Evolutionary conservation across 2,113 vertebrate species (phyloP).

Genomic region (Mesembrinibis cayennensis): DNA sequence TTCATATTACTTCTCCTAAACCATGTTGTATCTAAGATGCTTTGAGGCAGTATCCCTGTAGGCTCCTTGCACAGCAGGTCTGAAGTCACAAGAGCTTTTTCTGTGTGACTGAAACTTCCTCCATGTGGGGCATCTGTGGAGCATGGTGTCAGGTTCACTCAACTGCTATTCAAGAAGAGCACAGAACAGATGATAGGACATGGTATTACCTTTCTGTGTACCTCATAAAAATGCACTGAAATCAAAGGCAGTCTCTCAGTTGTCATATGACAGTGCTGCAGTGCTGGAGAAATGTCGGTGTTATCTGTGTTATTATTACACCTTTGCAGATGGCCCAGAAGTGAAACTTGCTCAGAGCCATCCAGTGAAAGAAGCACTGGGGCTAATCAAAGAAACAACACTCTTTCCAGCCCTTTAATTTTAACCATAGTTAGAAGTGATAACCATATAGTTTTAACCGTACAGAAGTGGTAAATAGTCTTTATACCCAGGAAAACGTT

Average conservation of each 20-base stretch:
- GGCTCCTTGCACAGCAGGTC: neutral
- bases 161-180: neutral
- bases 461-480: neutral
- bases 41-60: neutral
- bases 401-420: neutral
- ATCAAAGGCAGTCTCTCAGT: neutral
- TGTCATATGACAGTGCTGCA: neutral
- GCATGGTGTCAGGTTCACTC: neutral
- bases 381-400: neutral
- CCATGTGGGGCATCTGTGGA: neutral
- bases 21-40: neutral
- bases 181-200: neutral
- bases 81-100: neutral
- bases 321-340: neutral
- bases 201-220: neutral
- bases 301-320: neutral
- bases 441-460: neutral
- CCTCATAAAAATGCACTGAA: neutral
- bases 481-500: neutral
- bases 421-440: neutral
- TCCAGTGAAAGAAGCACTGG: neutral
- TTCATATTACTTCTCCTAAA: neutral
- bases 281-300: neutral
- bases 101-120: neutral
- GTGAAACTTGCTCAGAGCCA: neutral